Evolutionary conservation across 2,797 vertebrate species (phyloP).

Genomic region (Anableps anableps): DNA sequence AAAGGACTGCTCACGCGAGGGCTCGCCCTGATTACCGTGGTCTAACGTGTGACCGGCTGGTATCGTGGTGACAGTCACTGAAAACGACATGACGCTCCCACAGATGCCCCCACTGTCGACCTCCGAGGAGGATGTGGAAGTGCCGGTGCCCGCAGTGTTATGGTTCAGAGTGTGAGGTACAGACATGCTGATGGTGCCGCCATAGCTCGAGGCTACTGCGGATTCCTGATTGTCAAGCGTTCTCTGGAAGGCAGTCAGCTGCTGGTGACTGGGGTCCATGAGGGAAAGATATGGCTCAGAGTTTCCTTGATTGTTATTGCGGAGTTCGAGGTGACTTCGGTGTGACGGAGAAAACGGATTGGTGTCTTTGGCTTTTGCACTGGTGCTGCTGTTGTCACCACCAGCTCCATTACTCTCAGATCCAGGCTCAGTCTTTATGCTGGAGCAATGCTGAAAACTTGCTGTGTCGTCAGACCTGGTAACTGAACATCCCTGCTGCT

Average conservation of each 20-base stretch:
- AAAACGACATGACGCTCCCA: slow-evolving; percentile 97
- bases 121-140: slow-evolving; percentile 56
- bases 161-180: slow-evolving; percentile 84
- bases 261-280: slow-evolving; percentile 74
- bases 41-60: slow-evolving; percentile 84
- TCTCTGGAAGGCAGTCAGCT: slow-evolving; percentile 75
- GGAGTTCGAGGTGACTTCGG: slow-evolving; percentile 76
- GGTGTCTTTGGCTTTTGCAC: slow-evolving; percentile 82
- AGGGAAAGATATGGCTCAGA: slow-evolving; percentile 77
- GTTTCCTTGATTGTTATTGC: slow-evolving; percentile 74
- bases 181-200: slow-evolving; percentile 92
- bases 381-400: slow-evolving; percentile 56
- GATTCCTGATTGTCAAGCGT: slow-evolving; percentile 74
- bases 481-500: slow-evolving; percentile 74
- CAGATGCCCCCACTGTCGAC: slow-evolving; percentile 63
- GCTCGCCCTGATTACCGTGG: slow-evolving; percentile 77
- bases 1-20: slow-evolving; percentile 87
- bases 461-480: slow-evolving; percentile 32
- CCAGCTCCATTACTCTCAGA: slow-evolving; percentile 50
- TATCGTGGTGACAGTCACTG: slow-evolving; percentile 96
- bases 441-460: slow-evolving; percentile 51
- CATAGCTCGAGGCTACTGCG: slow-evolving; percentile 82
- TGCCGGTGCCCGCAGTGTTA: slow-evolving; percentile 63
- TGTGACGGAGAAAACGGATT: slow-evolving; percentile 81
- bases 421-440: slow-evolving; percentile 75